phyloP scores from a whole-genome alignment of 2,113 vertebrate genomes.

The Fregata magnificens region DNA sequence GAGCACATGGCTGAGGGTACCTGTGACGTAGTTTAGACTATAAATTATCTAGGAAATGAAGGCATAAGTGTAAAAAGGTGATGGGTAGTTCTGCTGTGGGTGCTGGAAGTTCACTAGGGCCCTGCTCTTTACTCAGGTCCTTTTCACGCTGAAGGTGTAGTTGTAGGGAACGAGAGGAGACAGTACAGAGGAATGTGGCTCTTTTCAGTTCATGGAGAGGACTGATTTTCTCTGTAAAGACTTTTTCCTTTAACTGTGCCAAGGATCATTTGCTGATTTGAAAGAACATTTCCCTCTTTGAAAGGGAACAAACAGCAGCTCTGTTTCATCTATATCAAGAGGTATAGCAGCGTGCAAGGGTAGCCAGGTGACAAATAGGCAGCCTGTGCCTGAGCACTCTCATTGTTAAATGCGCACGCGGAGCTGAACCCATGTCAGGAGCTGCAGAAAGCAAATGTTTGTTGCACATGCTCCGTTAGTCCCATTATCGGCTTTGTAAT shows the following conservation, averaged over 20 bases:
- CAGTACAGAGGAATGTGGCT: not conserved
- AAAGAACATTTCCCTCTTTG: not conserved
- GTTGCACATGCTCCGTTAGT: not conserved
- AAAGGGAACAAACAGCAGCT: not conserved
- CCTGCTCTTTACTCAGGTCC: not conserved
- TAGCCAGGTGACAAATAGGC: slow-evolving; percentile 6
- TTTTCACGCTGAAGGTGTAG: not conserved
- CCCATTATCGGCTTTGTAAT: not conserved
- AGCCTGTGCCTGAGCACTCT: not conserved
- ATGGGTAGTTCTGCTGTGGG: not conserved
- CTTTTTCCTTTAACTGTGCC: not conserved
- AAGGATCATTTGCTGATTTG: not conserved
- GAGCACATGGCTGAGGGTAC: not conserved
- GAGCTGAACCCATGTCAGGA: not conserved
- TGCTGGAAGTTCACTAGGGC: not conserved
- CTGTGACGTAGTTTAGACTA: not conserved
- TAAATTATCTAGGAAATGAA: not conserved
- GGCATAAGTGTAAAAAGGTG: not conserved
- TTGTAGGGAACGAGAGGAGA: not conserved
- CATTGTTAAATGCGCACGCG: rapidly evolving
- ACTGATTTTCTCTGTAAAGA: not conserved
- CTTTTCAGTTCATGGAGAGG: not conserved
- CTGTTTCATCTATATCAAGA: not conserved
- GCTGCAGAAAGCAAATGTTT: not conserved
- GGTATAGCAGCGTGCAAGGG: not conserved